Conservation (phyloP, 2,797 vertebrate species). For the Australoheros facetus region DNA sequence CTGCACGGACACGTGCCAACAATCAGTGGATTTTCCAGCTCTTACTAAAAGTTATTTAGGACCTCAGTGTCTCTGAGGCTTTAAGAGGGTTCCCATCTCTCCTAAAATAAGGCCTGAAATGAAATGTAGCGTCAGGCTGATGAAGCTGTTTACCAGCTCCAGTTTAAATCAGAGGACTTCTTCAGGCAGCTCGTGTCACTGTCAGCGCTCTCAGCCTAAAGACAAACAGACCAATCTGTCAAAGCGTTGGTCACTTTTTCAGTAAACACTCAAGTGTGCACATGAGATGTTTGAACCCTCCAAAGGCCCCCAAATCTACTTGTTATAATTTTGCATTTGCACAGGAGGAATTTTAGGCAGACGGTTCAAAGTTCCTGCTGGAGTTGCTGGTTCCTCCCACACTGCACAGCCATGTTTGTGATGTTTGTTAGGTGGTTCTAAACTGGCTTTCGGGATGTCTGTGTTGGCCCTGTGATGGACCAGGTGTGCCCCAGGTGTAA, state of each 20-base stretch:
- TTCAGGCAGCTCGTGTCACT: too few species aligned
- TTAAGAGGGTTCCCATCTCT: accelerated
- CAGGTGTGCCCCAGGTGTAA: neutral
- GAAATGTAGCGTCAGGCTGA: neutral
- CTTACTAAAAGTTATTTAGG: neutral
- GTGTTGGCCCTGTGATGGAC: too few species aligned
- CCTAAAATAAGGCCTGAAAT: neutral
- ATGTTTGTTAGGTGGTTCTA: neutral
- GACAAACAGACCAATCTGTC: neutral
- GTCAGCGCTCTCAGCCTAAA: too few species aligned
- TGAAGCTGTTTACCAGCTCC: neutral
- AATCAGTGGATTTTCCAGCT: neutral
- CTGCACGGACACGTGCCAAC: neutral
- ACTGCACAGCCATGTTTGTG: accelerated
- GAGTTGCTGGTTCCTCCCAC: accelerated
- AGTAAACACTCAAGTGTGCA: neutral
- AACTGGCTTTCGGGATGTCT: too few species aligned
- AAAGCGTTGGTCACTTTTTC: neutral
- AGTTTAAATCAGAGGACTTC: too few species aligned
- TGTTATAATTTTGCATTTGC: too few species aligned
- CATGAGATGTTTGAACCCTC: neutral
- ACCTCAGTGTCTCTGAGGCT: neutral
- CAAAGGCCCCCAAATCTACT: neutral
- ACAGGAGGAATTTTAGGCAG: too few species aligned
- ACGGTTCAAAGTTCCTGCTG: neutral